Percentiles rank a stretch among this genome's conserved stretches.
Evolutionary conservation across 2,888 invertebrate genomes (phyloP).

Genomic region (Entomobrya multifasciata): DNA sequence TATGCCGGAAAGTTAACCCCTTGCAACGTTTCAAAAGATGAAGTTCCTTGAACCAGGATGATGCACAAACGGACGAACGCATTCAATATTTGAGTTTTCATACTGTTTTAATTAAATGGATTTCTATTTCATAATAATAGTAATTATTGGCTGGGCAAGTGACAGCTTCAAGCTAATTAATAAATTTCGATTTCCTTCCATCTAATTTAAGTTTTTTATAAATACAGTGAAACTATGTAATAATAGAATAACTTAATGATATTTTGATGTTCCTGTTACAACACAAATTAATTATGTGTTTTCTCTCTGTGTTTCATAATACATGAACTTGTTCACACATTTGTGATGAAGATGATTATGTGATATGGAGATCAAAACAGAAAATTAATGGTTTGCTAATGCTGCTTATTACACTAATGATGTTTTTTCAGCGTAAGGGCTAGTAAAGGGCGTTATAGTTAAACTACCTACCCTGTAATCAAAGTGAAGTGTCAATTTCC

Average conservation of each 20-base stretch:
- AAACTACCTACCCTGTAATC: not conserved
- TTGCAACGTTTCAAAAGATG: no score
- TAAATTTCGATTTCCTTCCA: not conserved
- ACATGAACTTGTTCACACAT: constrained; percentile 10
- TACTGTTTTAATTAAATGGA: no score
- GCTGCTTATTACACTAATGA: not conserved
- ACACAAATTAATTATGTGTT: constrained; percentile 6
- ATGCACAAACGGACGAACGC: no score
- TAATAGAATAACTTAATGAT: not conserved
- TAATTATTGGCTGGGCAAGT: not conserved
- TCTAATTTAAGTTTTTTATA: no score
- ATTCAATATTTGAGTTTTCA: no score
- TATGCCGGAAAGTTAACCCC: no score
- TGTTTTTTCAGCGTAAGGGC: not conserved
- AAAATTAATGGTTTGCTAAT: not conserved
- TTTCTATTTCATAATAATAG: constrained; percentile 12
- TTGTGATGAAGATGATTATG: no score
- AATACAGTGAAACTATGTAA: constrained; percentile 15
- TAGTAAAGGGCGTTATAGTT: not conserved
- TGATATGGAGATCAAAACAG: constrained; percentile 6
- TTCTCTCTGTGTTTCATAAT: not conserved
- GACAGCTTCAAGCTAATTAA: constrained; percentile 79
- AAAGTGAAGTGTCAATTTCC: not conserved
- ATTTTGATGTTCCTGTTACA: not conserved
- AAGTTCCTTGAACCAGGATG: no score